Conservation (phyloP, 2,888 invertebrate genomes). For the Theodoxus fluviatilis region DNA sequence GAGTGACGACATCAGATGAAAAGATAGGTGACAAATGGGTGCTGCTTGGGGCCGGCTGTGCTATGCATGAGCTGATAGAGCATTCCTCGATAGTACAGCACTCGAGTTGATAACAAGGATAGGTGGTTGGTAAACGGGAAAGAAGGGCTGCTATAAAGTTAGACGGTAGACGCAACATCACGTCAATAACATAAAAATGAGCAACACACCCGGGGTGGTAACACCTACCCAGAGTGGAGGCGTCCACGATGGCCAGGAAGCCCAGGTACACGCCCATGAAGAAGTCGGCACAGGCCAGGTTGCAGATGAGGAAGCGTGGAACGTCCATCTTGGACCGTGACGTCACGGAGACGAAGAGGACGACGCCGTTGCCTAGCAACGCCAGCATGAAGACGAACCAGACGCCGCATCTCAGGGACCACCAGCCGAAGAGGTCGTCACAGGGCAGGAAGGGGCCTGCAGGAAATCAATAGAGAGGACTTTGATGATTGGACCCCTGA, state of each 20-base stretch:
- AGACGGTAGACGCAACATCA: no score
- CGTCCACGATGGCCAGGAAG: constrained; percentile 92
- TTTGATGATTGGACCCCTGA: not conserved
- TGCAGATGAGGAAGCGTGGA: constrained; percentile 93
- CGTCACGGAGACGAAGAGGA: constrained; percentile 90
- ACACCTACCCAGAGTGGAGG: constrained; percentile 79
- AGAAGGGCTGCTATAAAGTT: no score
- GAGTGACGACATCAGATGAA: no score
- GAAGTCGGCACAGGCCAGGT: constrained; percentile 94
- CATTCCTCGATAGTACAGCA: no score
- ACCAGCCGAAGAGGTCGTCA: constrained; percentile 96
- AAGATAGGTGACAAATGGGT: no score
- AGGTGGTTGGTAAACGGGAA: no score
- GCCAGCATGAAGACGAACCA: constrained; percentile 97
- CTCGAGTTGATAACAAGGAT: no score
- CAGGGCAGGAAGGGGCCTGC: constrained; percentile 92
- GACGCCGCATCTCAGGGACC: constrained; percentile 94
- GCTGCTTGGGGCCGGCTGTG: no score
- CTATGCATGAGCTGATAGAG: no score
- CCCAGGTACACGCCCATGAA: constrained; percentile 96
- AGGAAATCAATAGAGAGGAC: constrained; percentile 9
- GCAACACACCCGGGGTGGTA: no score
- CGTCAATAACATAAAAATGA: no score
- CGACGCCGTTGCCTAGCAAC: constrained; percentile 93
- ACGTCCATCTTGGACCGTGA: constrained; percentile 94